Evolutionary conservation across 1,140 invertebrate genomes (phyloP), one percentile per base, ranked within the genome.

Genomic region (Bombus polaris): DNA sequence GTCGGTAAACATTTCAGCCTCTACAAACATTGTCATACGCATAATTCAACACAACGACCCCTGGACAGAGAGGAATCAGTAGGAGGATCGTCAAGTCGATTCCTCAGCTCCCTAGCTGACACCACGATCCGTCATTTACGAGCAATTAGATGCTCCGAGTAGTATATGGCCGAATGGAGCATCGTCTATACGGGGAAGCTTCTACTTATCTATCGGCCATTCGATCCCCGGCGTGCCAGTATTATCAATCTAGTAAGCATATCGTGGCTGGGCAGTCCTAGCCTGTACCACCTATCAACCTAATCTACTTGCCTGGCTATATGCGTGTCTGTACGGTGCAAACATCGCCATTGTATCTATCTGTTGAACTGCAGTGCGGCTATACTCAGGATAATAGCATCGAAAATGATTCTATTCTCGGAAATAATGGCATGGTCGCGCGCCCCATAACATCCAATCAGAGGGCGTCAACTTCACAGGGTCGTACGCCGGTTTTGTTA

Each of bases 171-270:
- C 59, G 32, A 78, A 65, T 39, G 9, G 53, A 83, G 81, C 81
- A 80, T 88, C 89, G 70, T 80, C 83, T 81, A 76, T 90, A 86
- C 78, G 42, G 62, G 75, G 66, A 25, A 70, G 89, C 68, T 89
- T 90, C 90, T 91, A 91, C 90, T 91, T 91, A 91, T 91, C 88
- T 88, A 81, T 79, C 75, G 84, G 86, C 78, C 44, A 71, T 89
- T 88, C 88, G 83, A 91, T 85, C 83, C 81, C 74, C 80, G 77
- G 83, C 80, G 57, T 80, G 62, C 75, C 68, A 72, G 87, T 83
- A 91, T 92, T 93, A 92, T 93, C 91, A 92, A 92, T 91, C 92
- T 89, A 83, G 88, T 89, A 91, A 91, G 89, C 92, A 93, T 93
- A 93, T 93, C 92, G 86, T 91, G 79, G 83, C 88, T 78, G 62